These are phyloP conservation scores for Caenorhabditis brenneri DNA, from an alignment of 1,140 invertebrate genomes.

Conservation along the genomic window DNA sequence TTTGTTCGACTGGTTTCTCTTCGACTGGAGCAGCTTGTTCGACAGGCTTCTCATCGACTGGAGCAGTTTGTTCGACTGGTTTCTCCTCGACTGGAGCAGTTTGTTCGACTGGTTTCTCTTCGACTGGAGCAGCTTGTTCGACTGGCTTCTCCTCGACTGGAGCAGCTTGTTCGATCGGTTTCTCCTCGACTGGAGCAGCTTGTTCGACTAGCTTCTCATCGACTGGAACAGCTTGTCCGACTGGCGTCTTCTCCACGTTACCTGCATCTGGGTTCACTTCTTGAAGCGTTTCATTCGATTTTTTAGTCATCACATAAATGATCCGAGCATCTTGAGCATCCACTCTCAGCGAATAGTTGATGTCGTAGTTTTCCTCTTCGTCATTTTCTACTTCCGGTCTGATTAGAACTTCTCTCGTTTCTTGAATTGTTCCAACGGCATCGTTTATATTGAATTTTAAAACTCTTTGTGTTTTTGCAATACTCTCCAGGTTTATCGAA, in stretches of 20 bases:
- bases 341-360: background rate
- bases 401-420: background rate
- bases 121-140: background rate
- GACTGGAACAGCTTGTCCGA: background rate
- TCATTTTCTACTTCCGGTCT: background rate
- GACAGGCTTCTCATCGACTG: background rate
- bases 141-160: background rate
- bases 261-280: background rate
- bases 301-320: background rate
- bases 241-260: too few relatives aligned
- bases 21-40: background rate
- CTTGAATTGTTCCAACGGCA: background rate
- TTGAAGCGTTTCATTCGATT: background rate
- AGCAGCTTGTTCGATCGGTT: background rate
- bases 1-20: background rate
- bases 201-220: background rate
- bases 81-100: background rate
- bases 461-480: background rate
- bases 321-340: background rate
- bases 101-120: background rate
- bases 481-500: background rate
- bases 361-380: constrained; percentile 1
- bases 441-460: background rate
- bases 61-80: background rate
- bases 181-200: background rate